A percentile compares a stretch with the other conserved stretches of the same genome.
phyloP scores from a whole-genome alignment of 92 coral and sea anemone genomes.

The Heliopora coerulea region DNA sequence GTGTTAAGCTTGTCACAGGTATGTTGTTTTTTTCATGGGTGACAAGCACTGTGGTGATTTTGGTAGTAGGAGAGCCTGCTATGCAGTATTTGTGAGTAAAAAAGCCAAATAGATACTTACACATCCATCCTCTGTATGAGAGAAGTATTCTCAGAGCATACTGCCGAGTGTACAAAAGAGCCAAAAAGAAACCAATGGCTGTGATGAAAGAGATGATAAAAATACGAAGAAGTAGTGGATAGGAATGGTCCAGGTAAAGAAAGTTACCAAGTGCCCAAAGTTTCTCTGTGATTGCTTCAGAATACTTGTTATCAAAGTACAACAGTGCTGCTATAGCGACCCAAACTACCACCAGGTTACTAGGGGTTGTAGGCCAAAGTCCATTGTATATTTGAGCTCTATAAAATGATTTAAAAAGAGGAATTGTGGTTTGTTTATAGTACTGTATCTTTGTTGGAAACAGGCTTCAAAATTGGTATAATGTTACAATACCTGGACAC shows the following conservation, averaged over 20 bases:
- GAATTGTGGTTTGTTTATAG: no score
- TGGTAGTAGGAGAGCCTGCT: no score
- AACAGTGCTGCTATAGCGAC: conserved; percentile 69
- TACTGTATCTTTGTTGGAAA: no score
- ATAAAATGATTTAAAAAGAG: no score
- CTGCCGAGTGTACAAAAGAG: conserved; percentile 78
- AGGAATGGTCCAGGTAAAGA: conserved; percentile 71
- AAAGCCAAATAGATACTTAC: no score
- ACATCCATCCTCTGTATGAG: conserved; percentile 96
- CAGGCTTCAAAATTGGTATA: no score
- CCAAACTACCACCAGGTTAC: conserved; percentile 70
- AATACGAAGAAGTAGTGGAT: conserved; percentile 75
- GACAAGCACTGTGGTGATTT: no score
- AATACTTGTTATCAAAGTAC: conserved; percentile 70
- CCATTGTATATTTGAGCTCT: conserved; percentile 98
- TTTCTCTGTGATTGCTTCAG: conserved; percentile 50
- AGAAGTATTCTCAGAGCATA: conserved; percentile 79
- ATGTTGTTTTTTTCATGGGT: no score
- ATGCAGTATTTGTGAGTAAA: no score
- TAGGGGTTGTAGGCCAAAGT: conserved; percentile 96
- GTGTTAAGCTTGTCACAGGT: no score
- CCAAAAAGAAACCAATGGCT: conserved; percentile 81
- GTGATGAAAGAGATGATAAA: conserved; percentile 59
- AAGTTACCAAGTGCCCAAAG: conserved; percentile 75
- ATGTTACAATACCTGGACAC: no score